These are phyloP conservation scores for Odontothrips loti DNA, from an alignment of 2,888 invertebrate genomes.

Conservation along the genomic window DNA sequence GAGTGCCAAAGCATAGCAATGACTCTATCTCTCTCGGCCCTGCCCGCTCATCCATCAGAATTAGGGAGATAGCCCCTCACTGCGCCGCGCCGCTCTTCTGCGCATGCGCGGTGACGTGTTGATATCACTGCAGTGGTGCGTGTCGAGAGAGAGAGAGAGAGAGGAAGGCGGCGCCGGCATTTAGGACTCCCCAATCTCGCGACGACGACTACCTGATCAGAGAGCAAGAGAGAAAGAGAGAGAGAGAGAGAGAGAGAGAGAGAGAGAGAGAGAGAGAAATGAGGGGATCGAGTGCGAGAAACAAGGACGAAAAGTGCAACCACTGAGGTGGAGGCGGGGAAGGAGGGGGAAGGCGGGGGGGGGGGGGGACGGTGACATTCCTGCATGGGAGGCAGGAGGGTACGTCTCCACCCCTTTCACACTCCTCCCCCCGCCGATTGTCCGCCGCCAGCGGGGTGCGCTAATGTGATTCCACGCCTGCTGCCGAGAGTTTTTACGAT, in stretches of 20 bases:
- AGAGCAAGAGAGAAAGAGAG: background rate
- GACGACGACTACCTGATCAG: too few relatives aligned
- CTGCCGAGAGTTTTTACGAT: conserved; percentile 9
- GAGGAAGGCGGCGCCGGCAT: too few relatives aligned
- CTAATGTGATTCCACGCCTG: conserved; percentile 22
- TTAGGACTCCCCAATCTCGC: background rate
- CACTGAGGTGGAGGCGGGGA: background rate
- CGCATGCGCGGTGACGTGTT: background rate
- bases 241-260: conserved; percentile 2
- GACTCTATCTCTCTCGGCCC: background rate
- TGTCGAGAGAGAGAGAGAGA: background rate
- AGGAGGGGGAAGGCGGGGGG: too few relatives aligned
- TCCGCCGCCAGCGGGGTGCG: background rate
- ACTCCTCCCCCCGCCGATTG: background rate
- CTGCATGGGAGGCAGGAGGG: too few relatives aligned
- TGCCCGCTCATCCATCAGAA: background rate
- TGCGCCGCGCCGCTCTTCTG: background rate
- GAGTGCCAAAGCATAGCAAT: too few relatives aligned
- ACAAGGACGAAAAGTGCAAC: background rate
- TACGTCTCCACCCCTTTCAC: background rate
- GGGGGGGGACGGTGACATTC: background rate
- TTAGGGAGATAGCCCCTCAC: background rate
- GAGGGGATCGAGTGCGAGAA: too few relatives aligned
- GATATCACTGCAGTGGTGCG: too few relatives aligned
- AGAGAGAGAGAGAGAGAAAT: background rate